Conservation (phyloP, 1,140 invertebrate species). For the Brachionus sp. region DNA sequence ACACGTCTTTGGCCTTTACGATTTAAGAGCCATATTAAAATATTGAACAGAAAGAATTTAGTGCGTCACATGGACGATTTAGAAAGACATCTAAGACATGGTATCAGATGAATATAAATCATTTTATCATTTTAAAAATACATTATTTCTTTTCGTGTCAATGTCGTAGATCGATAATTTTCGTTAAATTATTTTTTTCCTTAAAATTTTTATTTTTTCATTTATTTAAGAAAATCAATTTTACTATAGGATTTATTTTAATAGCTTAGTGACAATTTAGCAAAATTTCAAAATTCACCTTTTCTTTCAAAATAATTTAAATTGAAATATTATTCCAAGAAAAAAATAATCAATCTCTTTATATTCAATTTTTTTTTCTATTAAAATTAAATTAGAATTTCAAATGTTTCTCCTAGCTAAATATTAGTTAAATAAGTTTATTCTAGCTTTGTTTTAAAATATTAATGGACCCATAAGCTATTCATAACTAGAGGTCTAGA, state of each 20-base stretch:
- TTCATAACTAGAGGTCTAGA: not conserved
- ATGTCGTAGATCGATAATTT: not conserved
- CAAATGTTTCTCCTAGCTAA: not conserved
- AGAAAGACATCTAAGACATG: not conserved
- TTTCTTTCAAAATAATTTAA: not conserved
- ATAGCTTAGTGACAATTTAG: not conserved
- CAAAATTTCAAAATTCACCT: not conserved
- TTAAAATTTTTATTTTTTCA: not conserved
- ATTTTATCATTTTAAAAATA: not conserved
- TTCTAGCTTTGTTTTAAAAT: not conserved
- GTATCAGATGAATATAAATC: not conserved
- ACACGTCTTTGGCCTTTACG: not conserved
- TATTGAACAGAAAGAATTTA: not conserved
- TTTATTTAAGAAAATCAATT: constrained; percentile 12
- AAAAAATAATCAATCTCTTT: not conserved
- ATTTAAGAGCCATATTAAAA: not conserved
- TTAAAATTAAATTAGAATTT: not conserved
- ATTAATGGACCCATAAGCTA: not conserved
- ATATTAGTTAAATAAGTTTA: not conserved
- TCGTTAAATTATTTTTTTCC: not conserved
- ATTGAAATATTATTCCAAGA: not conserved
- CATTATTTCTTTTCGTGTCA: not conserved
- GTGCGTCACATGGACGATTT: not conserved
- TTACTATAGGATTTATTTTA: not conserved
- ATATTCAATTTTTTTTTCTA: not conserved